These are phyloP conservation scores for Benitochromis conjunctus DNA, from an alignment of 2,113 vertebrate species.

Conservation along the genomic window DNA sequence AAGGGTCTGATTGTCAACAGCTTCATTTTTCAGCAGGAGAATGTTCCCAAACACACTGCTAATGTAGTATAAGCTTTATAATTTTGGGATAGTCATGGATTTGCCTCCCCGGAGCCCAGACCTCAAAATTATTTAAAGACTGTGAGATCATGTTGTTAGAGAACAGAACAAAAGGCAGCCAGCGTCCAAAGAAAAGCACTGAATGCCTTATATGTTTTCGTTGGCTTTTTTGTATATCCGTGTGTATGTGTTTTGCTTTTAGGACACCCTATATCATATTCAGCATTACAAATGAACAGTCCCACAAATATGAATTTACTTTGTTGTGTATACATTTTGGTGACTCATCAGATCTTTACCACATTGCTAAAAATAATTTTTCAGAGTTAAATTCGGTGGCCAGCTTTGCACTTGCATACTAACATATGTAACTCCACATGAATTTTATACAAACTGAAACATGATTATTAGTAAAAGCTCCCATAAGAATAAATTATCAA, in stretches of 20 bases:
- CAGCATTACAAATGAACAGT: neutral
- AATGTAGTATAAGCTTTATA: too few species aligned
- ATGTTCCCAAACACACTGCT: too few species aligned
- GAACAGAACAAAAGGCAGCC: too few species aligned
- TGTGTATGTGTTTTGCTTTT: neutral
- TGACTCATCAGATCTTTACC: neutral
- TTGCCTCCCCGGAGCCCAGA: too few species aligned
- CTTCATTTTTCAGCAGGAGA: neutral
- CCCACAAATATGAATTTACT: neutral
- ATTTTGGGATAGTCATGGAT: too few species aligned
- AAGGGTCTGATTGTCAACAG: neutral
- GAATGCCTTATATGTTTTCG: neutral
- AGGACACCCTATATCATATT: neutral
- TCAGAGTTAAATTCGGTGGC: neutral
- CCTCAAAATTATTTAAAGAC: too few species aligned
- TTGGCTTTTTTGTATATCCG: neutral
- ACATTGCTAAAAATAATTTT: neutral
- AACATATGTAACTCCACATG: neutral
- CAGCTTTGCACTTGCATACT: neutral
- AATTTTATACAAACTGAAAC: neutral
- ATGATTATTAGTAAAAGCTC: neutral
- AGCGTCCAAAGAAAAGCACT: too few species aligned
- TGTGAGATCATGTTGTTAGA: too few species aligned
- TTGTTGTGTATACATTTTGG: neutral
- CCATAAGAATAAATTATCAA: neutral